Evolutionary conservation across 2,888 invertebrate species (phyloP).

Genomic region (Phengaris alcon): DNA sequence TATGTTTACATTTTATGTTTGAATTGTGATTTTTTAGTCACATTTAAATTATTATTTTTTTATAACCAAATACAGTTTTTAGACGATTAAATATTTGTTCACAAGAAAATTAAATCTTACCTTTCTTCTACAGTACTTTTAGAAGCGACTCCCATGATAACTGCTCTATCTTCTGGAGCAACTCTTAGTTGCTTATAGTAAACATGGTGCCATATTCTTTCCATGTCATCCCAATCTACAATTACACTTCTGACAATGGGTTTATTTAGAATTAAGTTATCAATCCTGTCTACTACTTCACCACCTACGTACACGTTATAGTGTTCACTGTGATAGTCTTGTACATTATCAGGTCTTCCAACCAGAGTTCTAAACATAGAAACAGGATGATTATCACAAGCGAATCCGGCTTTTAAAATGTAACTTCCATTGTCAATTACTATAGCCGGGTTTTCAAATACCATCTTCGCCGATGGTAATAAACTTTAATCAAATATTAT

Average conservation of each 20-base stretch:
- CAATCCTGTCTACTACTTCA: conserved; percentile 46
- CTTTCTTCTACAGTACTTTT: conserved; percentile 54
- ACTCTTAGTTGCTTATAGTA: conserved; percentile 63
- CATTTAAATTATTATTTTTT: too few relatives aligned
- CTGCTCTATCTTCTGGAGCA: conserved; percentile 63
- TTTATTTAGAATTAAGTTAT: conserved; percentile 50
- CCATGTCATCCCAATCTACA: conserved; percentile 68
- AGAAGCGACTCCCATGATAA: conserved; percentile 51
- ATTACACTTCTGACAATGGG: conserved; percentile 57
- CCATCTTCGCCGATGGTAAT: conserved; percentile 44
- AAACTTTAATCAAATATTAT: not conserved
- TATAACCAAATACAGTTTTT: too few relatives aligned
- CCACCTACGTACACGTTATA: conserved; percentile 64
- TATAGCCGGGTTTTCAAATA: conserved; percentile 59
- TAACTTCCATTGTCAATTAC: conserved; percentile 66
- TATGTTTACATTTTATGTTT: too few relatives aligned
- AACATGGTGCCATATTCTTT: conserved; percentile 64
- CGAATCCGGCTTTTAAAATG: conserved; percentile 63
- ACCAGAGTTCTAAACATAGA: conserved; percentile 62
- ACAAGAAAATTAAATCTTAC: conserved; percentile 43
- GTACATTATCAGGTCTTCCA: conserved; percentile 57
- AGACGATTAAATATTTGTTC: too few relatives aligned
- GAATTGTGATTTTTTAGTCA: too few relatives aligned
- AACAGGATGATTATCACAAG: conserved; percentile 68
- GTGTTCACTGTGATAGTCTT: conserved; percentile 53